Evolutionary conservation across 2,113 vertebrate species (phyloP), one percentile per base, ranked within the genome.

Genomic region (Misgurnus anguillicaudatus): DNA sequence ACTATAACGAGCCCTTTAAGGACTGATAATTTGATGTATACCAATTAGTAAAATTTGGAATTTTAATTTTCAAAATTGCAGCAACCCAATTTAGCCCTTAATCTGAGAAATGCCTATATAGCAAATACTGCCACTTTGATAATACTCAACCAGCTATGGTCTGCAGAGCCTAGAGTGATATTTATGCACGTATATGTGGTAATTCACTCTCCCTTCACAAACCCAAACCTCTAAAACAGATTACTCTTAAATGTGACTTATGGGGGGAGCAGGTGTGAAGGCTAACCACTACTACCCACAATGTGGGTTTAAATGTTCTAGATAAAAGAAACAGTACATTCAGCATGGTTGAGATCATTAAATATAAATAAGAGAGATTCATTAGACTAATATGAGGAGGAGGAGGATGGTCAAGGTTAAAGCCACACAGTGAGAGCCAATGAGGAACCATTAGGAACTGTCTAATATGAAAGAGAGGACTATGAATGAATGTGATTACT

Each of bases 361-460:
- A 58, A 21, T 60, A 38, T 47, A 79, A 79, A 78, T 38, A 11
- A 71, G 45, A 68, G 51, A 11, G 60, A 82, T 67, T 83, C 69
- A 75, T 83, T 83, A 65, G 71, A 39, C 71, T 78, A 82, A 82
- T 74, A 36, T 5, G 62, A 79, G 45, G n/a, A 75, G 42, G 31
- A 75, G 42, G 31, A 77, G 41, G 38, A 41, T 42, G 24, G 19
- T 70, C 60, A 80, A 76, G 72, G 68, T 69, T 31, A 31, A 31
- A 31, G 24, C 3, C 67, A 53, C 48, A 45, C 80, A 68, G n/a
- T n/a, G 14, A 51, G 11, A 72, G 11, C 9, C 69, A 39, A 31
- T 58, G 31, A 57, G 36, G 36, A 72, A 41, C 31, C 16, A 1
- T 41, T 10, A 72, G 17, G 38, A 72, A 58, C 31, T 42, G 69